Evolutionary conservation across 2,113 vertebrate genomes (phyloP), one percentile per base, ranked within the genome.

Genomic region (Bos indicus): DNA sequence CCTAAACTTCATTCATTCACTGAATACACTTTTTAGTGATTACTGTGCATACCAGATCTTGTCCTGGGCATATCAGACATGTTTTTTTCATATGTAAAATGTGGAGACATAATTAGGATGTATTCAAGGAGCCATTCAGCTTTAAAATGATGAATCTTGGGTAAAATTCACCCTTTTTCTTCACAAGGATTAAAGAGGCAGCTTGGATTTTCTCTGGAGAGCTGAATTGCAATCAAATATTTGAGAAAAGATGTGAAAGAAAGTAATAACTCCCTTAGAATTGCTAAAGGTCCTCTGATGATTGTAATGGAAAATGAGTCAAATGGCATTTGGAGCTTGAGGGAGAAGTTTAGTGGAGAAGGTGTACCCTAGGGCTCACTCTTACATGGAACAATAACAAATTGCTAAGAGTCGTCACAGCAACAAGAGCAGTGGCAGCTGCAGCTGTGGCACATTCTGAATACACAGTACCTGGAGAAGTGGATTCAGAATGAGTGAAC

Each of bases 161-260:
- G 82, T 36, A 77, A 95, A 97, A 96, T 59, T 83, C 56, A 92
- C n/a, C 77, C 51, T 92, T 96, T 94, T 36, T 95, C 40, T 88
- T 96, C n/a, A 57, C 88, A 94, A 95, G 3, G 12, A 90, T 94
- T 94, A 91, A 94, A 92, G 36, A 96, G 84, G 51, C 77, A 92
- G 85, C 93, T 93, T 96, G 85, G 33, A 91, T 97, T 95, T 97
- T 91, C 97, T 97, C 97, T 83, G 64, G 97, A 97, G 96, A 97
- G 19, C 81, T 83, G 51, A 82, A 95, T 54, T 92, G 64, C 94
- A 97, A 97, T 98, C 95, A 97, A 94, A 94, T 98, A 97, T 97
- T 91, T 97, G 93, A 97, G 94, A 92, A 98, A 98, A 97, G 43
- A 96, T 94, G 77, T 78, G 94, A 95, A 97, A 81, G 93, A 97